These are phyloP conservation scores for Fulmarus glacialis DNA, from an alignment of 2,113 vertebrate species.

Conservation along the genomic window DNA sequence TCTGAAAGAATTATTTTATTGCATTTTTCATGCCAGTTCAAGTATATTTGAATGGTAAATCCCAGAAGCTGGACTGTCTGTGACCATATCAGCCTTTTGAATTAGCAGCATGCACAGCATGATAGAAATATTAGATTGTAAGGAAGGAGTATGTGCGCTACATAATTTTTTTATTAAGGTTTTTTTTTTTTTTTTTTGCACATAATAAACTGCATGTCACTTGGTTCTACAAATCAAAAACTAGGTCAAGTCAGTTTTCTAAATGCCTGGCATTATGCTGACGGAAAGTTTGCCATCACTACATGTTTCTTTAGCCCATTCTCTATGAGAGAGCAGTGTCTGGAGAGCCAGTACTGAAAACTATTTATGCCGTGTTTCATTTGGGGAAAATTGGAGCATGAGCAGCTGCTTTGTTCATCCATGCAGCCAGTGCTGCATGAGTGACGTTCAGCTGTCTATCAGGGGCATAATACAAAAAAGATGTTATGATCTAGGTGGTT, in stretches of 20 bases:
- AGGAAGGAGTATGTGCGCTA: neutral
- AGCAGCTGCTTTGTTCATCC: neutral
- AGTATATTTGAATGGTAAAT: constrained; percentile 61
- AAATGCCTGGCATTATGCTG: neutral
- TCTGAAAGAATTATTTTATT: constrained; percentile 79
- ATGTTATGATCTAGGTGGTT: neutral
- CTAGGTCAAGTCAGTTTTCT: neutral
- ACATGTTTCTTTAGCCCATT: neutral
- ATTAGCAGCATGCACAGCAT: neutral
- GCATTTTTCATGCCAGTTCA: constrained; percentile 55
- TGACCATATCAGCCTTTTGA: neutral
- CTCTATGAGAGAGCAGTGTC: neutral
- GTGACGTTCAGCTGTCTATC: neutral
- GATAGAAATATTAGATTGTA: neutral
- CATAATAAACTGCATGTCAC: neutral
- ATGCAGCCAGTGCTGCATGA: neutral
- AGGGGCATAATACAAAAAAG: neutral
- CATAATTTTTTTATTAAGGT: neutral
- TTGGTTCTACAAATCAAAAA: neutral
- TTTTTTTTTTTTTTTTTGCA: neutral
- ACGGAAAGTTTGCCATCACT: neutral
- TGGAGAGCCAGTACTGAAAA: neutral
- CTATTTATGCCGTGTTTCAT: neutral
- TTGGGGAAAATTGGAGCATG: neutral
- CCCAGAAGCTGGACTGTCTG: neutral